These are phyloP conservation scores for Aphis gossypii DNA, from an alignment of 1,140 invertebrate genomes.

Conservation along the genomic window DNA sequence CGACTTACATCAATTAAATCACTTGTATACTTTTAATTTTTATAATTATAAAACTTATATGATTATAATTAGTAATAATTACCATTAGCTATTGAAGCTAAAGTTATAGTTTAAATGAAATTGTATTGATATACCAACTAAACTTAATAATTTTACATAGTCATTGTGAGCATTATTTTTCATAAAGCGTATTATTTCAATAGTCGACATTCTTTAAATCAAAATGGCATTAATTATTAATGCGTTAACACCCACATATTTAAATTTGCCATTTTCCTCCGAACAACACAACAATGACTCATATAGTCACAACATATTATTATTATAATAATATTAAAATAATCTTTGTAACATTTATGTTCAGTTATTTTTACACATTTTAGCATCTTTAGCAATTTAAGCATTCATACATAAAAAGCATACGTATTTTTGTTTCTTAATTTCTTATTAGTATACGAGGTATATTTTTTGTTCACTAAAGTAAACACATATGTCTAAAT, in stretches of 20 bases:
- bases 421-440: background rate
- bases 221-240: slow-evolving; percentile 22
- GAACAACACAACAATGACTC: background rate
- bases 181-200: background rate
- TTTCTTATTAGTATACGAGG: background rate
- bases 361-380: background rate
- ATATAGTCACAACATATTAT: background rate
- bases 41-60: background rate
- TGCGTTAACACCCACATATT: slow-evolving; percentile 3
- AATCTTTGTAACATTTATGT: background rate
- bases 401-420: background rate
- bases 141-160: background rate
- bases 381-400: background rate
- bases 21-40: background rate
- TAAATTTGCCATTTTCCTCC: background rate
- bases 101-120: background rate
- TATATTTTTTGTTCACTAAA: background rate
- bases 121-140: too few relatives aligned
- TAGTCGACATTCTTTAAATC: background rate
- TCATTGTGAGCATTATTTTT: background rate
- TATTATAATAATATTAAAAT: background rate
- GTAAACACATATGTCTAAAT: background rate
- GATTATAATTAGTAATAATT: too few relatives aligned
- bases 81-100: background rate
- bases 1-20: background rate